Conservation (phyloP, 2,797 vertebrate species). For the Halcyon badia region DNA sequence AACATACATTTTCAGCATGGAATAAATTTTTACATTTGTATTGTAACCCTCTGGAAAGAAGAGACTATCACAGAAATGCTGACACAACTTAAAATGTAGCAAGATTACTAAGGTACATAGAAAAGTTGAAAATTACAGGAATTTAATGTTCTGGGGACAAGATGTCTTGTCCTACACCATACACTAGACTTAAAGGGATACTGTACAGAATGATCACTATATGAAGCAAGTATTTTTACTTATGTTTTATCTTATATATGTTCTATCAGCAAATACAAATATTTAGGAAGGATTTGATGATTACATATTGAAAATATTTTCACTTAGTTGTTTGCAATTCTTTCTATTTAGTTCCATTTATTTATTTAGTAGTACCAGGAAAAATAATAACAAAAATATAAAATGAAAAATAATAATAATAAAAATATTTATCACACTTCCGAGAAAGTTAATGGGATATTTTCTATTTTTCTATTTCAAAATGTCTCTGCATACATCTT, state of each 20-base stretch:
- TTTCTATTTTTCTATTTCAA: background rate
- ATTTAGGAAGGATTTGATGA: background rate
- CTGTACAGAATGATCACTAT: background rate
- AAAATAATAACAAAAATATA: background rate
- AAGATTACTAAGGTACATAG: background rate
- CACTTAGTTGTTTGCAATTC: background rate
- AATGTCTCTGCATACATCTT: background rate
- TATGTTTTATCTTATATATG: background rate
- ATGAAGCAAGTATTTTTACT: background rate
- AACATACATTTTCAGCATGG: background rate
- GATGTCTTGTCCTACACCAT: background rate
- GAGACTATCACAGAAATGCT: background rate
- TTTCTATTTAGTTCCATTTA: background rate
- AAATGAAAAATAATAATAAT: background rate
- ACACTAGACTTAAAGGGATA: background rate
- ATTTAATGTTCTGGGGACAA: background rate
- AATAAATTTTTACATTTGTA: background rate
- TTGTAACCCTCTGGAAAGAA: slow-evolving; percentile 12
- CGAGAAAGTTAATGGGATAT: background rate
- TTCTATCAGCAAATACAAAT: background rate
- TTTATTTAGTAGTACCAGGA: background rate
- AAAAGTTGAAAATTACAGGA: background rate
- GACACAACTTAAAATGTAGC: background rate
- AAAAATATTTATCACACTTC: background rate
- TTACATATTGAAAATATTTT: background rate